Evolutionary conservation across 2,113 vertebrate genomes (phyloP), one percentile per base, ranked within the genome.

Genomic region (Acrocephalus arundinaceus): DNA sequence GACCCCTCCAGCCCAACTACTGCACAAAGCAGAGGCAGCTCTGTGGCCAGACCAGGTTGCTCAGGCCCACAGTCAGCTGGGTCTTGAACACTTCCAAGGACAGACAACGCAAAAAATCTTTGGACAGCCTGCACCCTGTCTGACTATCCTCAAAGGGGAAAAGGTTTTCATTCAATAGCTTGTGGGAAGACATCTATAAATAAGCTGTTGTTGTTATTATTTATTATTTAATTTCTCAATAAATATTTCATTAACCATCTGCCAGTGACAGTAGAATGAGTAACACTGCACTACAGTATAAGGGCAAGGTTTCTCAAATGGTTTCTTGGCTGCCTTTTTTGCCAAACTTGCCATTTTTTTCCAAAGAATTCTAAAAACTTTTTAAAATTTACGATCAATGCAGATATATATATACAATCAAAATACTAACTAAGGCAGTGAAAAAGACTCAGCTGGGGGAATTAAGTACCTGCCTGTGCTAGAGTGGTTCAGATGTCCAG

Each of bases 221-320:
- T 90, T 92, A 67, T 73, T 80, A 77, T 94, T 39, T 39, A 39
- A 39, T 39, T 89, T 95, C 43, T 84, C 52, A 49, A 84, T 92
- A 90, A 96, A 97, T 94, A 76, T 89, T 94, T 85, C 21, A 94
- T 70, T 48, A 92, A 39, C 72, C 76, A 94, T 84, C 88, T 96
- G 75, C 68, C 63, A 93, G 33, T 59, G 85, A 84, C 59, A 41
- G 75, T n/a, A 77, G 72, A 86, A 90, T 51, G 83, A 90, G 55
- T 94, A 86, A 86, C 0, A 2, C 8, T 67, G 27, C 30, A 43
- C 63, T 83, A 55, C 33, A 74, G 55, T 5, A 49, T 10, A 73
- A 88, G 23, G 11, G 8, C 21, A 91, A 11, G 6, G 25, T 46
- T 80, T 89, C 46, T 82, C 28, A 79, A 87, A 68, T 5, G 4